Evolutionary conservation across 1,140 invertebrate genomes (phyloP).

Genomic region (Bombus confusus): DNA sequence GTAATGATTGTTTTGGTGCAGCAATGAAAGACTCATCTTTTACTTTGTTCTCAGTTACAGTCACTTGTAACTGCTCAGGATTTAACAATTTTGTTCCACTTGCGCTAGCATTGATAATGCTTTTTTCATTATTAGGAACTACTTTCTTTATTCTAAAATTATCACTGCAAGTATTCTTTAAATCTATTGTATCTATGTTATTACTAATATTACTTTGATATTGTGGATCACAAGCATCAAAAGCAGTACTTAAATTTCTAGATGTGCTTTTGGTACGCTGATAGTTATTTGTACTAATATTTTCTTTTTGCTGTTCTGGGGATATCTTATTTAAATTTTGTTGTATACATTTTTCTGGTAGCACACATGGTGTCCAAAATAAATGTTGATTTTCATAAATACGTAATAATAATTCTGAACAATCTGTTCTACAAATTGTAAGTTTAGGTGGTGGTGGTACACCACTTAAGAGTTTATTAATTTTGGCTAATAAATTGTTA

Average conservation of each 20-base stretch:
- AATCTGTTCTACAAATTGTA: slow-evolving; percentile 85
- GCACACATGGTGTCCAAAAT: slow-evolving; percentile 76
- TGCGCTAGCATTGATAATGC: background rate
- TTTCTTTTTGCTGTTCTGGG: slow-evolving; percentile 36
- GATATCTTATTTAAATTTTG: slow-evolving; percentile 59
- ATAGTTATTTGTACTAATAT: slow-evolving; percentile 39
- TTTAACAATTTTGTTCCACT: slow-evolving; percentile 4
- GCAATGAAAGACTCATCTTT: slow-evolving; percentile 46
- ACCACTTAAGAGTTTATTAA: slow-evolving; percentile 81
- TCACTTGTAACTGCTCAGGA: background rate
- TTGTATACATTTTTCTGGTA: slow-evolving; percentile 43
- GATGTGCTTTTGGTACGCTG: slow-evolving; percentile 54
- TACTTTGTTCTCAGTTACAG: background rate
- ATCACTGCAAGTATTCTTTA: slow-evolving; percentile 12
- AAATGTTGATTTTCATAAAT: slow-evolving; percentile 79
- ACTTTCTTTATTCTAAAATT: slow-evolving; percentile 58
- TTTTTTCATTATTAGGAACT: slow-evolving; percentile 40
- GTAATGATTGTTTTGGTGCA: slow-evolving; percentile 57
- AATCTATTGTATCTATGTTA: background rate
- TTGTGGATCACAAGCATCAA: slow-evolving; percentile 71
- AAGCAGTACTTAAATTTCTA: slow-evolving; percentile 72
- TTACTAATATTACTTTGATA: slow-evolving; percentile 28
- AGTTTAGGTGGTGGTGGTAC: slow-evolving; percentile 86
- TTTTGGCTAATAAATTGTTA: slow-evolving; percentile 63
- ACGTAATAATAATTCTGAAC: slow-evolving; percentile 84